A percentile compares a stretch with the other conserved stretches of the same genome.
phyloP scores from a whole-genome alignment of 2,113 vertebrate species.

The Menura novaehollandiae region DNA sequence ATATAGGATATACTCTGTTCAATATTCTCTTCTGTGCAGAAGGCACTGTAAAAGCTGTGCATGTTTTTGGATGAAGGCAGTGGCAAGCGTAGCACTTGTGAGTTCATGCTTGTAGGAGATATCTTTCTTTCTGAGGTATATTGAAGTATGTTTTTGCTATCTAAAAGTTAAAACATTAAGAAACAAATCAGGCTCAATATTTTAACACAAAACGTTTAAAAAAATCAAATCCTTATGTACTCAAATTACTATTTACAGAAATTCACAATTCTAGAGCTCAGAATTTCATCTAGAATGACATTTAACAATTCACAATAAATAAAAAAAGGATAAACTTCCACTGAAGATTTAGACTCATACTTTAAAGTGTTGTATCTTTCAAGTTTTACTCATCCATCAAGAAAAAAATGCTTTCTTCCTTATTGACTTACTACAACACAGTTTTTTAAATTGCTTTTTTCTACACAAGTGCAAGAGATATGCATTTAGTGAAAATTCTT shows the following conservation, averaged over 20 bases:
- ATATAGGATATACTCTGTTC: constrained; percentile 89
- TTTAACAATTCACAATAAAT: neutral
- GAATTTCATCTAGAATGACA: neutral
- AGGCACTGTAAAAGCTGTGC: constrained; percentile 82
- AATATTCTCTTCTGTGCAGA: constrained; percentile 93
- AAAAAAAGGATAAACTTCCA: neutral
- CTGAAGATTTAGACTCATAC: neutral
- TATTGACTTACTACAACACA: neutral
- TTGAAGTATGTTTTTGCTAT: constrained; percentile 76
- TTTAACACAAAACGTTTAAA: neutral
- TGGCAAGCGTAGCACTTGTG: constrained; percentile 72
- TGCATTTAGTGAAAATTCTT: neutral
- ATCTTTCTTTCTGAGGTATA: constrained; percentile 80
- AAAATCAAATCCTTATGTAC: neutral
- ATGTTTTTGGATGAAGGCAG: constrained; percentile 77
- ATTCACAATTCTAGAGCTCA: neutral
- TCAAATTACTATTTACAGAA: neutral
- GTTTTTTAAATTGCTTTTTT: neutral
- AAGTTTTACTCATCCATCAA: neutral
- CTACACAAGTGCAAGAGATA: neutral
- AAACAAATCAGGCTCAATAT: neutral
- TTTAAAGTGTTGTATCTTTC: neutral
- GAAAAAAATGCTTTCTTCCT: neutral
- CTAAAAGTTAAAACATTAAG: constrained; percentile 66
- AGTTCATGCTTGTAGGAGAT: constrained; percentile 78